Evolutionary conservation across 53 echinoderm and acorn worm species (phyloP), one percentile per base, ranked within the genome.

Genomic region (Crossaster papposus): DNA sequence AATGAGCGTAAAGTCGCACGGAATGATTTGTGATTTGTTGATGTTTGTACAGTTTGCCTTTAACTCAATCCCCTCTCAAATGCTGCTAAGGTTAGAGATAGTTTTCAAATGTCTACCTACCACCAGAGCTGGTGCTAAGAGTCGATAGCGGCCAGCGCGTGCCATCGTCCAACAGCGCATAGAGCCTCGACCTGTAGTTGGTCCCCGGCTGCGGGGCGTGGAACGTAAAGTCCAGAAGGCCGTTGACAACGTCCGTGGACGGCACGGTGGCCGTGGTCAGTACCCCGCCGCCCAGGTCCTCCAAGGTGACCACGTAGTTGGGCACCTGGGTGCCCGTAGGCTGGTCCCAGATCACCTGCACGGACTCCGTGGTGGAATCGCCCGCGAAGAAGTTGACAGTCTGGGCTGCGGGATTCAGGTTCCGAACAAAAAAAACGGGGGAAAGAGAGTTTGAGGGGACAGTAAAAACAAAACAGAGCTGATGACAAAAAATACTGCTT

Each of bases 321-420:
- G 91, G 84, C 20, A 91, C 36, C 23, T 70, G 15, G 38, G 87
- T 87, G 22, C 87, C 87, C 26, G 31, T 0, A 0, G 87, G 87
- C 35, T 87, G 51, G 52, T 87, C 36, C 87, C 87, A 87, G 77
- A 77, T 63, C n/a, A 87, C 87, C 36, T 87, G 87, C 20, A 87
- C 35, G 15, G 87, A 87, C 36, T 87, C 76, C 1, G 87, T 35
- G 26, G 87, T 87, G 0, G 87, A 76, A 9, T 31, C 20, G 75
- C 87, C 87, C 11, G 87, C 20, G 7, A 23, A 0, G 20, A 87
- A 87, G 30, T 55, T 87, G 26, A 87, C 87, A 12, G 38, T 13
- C 14, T 24, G 10, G 36, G 87, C 87, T 87, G 63, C 36, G 2
- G 10, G 6, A 65, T 37, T 20, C 58, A 15, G 22, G 3, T 58